These are phyloP conservation scores for Dioctria rufipes DNA, from an alignment of 2,888 invertebrate genomes.

Conservation along the genomic window DNA sequence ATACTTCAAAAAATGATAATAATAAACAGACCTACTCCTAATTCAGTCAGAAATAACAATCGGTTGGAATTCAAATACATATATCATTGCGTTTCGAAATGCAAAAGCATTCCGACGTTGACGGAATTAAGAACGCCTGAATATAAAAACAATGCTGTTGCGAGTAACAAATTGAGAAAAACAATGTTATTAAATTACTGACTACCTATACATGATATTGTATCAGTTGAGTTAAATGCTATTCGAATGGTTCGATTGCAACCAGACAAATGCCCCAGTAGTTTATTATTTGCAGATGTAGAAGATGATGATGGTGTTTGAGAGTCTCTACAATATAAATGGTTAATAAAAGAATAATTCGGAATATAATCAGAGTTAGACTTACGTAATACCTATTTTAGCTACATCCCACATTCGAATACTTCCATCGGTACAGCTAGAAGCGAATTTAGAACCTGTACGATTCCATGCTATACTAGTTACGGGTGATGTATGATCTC, in stretches of 20 bases:
- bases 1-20: neutral
- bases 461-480: slow-evolving; percentile 75
- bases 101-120: too few species aligned
- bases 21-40: too few species aligned
- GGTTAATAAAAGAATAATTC: slow-evolving; percentile 6
- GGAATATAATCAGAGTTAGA: neutral
- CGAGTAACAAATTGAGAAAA: neutral
- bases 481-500: slow-evolving; percentile 75
- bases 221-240: slow-evolving; percentile 66
- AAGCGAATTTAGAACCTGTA: slow-evolving; percentile 76
- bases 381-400: slow-evolving; percentile 34
- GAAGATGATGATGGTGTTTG: slow-evolving; percentile 50
- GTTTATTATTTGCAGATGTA: slow-evolving; percentile 41
- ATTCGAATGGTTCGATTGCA: slow-evolving; percentile 61
- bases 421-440: slow-evolving; percentile 78
- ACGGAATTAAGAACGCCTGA: neutral
- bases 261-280: slow-evolving; percentile 57
- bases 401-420: slow-evolving; percentile 77
- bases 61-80: too few species aligned
- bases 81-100: too few species aligned
- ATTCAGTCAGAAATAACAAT: too few species aligned
- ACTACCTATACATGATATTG: slow-evolving; percentile 66
- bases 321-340: slow-evolving; percentile 32
- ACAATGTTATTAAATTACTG: slow-evolving; percentile 4
- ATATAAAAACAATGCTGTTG: neutral